Percentiles rank a stretch among this genome's conserved stretches.
Evolutionary conservation across 2,113 vertebrate species (phyloP).

Genomic region (Caretta caretta): DNA sequence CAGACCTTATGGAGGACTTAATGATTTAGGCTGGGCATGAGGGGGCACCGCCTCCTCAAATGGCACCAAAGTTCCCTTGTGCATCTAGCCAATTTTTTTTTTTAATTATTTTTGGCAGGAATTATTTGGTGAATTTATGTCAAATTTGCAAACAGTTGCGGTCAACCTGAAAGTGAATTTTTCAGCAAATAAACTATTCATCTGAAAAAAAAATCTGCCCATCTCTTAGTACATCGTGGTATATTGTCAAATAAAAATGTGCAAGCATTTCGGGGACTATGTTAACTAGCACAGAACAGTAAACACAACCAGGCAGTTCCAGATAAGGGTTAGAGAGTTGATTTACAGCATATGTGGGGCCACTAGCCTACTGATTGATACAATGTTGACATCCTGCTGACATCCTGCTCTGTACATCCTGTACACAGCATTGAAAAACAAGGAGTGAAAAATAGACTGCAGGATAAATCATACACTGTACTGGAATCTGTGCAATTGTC

Average conservation of each 20-base stretch:
- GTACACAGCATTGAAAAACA: slow-evolving; percentile 9
- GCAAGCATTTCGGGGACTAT: no score
- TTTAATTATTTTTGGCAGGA: neutral
- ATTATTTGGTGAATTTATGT: neutral
- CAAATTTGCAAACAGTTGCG: neutral
- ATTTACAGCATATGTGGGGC: neutral
- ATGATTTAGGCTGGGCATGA: neutral
- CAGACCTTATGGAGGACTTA: neutral
- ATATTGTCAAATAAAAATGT: no score
- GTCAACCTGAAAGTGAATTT: neutral
- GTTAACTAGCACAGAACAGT: neutral
- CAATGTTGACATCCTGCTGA: neutral
- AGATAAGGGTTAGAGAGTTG: neutral
- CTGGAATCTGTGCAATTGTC: neutral
- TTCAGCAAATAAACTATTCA: neutral
- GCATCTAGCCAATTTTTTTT: neutral
- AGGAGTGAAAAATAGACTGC: neutral
- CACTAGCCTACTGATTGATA: neutral
- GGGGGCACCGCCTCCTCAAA: neutral
- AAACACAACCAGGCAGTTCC: neutral
- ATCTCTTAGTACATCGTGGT: neutral
- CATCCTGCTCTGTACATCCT: neutral
- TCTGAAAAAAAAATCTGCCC: neutral
- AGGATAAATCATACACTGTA: slow-evolving; percentile 22
- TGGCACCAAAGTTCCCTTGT: neutral